These are phyloP conservation scores for Polymixis flavicincta DNA, from an alignment of 2,888 invertebrate species.

Conservation along the genomic window DNA sequence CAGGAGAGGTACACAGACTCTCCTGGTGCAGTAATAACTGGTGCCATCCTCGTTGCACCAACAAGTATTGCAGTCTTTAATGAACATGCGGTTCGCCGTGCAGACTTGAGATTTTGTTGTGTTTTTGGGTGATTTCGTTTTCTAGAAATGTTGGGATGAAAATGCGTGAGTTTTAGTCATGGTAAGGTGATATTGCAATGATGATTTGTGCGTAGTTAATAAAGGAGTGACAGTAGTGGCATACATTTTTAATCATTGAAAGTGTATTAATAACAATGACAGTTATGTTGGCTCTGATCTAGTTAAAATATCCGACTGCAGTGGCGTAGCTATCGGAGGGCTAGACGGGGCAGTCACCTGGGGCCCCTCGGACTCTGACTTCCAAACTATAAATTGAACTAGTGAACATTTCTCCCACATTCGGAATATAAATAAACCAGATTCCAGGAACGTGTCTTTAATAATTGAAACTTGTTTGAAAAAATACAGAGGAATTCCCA, in stretches of 20 bases:
- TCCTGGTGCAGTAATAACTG: constrained; percentile 87
- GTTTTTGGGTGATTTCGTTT: constrained; percentile 62
- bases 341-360: too few relatives aligned
- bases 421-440: too few relatives aligned
- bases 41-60: constrained; percentile 89
- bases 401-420: too few relatives aligned
- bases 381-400: too few relatives aligned
- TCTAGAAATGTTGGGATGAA: constrained; percentile 63
- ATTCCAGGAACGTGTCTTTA: too few relatives aligned
- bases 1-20: constrained; percentile 79
- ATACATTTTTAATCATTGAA: neutral
- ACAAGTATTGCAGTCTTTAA: constrained; percentile 88
- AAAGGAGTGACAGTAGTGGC: neutral
- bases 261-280: neutral
- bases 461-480: too few relatives aligned
- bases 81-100: constrained; percentile 85
- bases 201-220: neutral
- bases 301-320: neutral
- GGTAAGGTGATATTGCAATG: neutral
- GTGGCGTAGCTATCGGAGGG: too few relatives aligned
- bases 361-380: too few relatives aligned
- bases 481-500: too few relatives aligned
- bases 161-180: constrained; percentile 23
- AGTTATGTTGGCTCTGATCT: neutral
- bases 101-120: constrained; percentile 78